Conservation (phyloP, 1,140 invertebrate species). For the Conus ventricosus region DNA sequence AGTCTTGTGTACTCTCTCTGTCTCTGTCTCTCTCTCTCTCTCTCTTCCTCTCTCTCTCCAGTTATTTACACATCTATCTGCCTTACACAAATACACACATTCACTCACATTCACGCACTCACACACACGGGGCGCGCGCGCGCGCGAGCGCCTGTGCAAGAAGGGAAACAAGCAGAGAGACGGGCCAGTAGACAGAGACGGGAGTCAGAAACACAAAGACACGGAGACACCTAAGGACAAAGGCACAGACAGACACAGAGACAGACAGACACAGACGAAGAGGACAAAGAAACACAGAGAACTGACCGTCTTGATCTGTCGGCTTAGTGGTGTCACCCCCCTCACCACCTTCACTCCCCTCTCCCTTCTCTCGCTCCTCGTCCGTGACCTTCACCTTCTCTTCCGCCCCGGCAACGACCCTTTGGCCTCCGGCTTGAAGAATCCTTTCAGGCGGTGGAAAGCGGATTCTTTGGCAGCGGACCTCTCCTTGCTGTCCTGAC, state of each 20-base stretch:
- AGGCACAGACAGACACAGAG: not conserved
- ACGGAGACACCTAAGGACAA: not conserved
- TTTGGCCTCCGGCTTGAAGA: slow-evolving; percentile 6
- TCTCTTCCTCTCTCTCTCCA: too few relatives aligned
- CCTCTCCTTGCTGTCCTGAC: not conserved
- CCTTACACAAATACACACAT: too few relatives aligned
- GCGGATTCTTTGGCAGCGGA: not conserved
- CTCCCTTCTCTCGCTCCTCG: not conserved
- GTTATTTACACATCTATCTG: too few relatives aligned
- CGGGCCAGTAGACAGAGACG: not conserved
- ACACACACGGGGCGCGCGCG: too few relatives aligned
- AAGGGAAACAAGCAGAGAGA: not conserved
- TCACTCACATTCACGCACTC: too few relatives aligned
- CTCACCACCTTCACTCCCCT: not conserved
- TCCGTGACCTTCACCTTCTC: not conserved
- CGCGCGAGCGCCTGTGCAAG: too few relatives aligned
- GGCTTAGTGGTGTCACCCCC: not conserved
- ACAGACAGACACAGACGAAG: not conserved
- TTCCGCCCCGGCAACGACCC: not conserved
- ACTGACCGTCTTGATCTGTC: not conserved
- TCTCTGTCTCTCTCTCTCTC: too few relatives aligned
- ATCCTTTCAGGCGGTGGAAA: not conserved
- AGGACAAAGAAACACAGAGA: not conserved
- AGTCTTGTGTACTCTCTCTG: too few relatives aligned
- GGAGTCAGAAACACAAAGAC: not conserved